phyloP scores from a whole-genome alignment of 2,888 invertebrate species.

The Lacanobia oleracea region DNA sequence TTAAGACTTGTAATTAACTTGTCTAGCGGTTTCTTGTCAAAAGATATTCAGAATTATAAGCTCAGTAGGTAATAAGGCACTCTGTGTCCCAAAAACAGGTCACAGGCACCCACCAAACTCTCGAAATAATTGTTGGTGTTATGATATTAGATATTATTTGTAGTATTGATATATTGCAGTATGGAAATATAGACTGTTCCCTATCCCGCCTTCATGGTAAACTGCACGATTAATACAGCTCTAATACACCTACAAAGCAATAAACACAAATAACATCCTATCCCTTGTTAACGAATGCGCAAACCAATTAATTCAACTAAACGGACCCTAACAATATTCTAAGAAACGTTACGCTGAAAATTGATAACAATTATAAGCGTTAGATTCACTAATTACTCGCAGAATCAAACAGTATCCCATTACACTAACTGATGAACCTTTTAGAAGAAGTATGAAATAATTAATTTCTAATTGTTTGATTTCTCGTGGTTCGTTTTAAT shows the following conservation, averaged over 20 bases:
- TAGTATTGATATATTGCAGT: too few relatives aligned
- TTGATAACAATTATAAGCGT: constrained; percentile 26
- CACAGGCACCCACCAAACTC: too few relatives aligned
- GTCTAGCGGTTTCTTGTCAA: too few relatives aligned
- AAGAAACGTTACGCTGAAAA: constrained; percentile 11
- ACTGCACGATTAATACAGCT: too few relatives aligned
- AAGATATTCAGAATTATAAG: too few relatives aligned
- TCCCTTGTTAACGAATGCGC: constrained; percentile 1
- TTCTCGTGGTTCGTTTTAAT: neutral
- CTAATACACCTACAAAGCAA: constrained; percentile 2
- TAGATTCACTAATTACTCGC: constrained; percentile 24
- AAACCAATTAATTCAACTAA: constrained; percentile 33
- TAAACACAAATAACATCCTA: constrained; percentile 9
- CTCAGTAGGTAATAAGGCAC: too few relatives aligned
- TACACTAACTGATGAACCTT: constrained; percentile 3
- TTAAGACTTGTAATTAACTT: too few relatives aligned
- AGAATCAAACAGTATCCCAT: constrained; percentile 19
- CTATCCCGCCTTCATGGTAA: too few relatives aligned
- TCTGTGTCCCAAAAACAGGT: too few relatives aligned
- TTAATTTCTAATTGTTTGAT: neutral
- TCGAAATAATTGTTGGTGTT: too few relatives aligned
- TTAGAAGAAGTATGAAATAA: neutral
- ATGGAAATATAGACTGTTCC: too few relatives aligned
- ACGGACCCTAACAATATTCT: constrained; percentile 18
- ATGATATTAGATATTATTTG: too few relatives aligned